phyloP scores from a whole-genome alignment of 2,113 vertebrate genomes.

The Polypterus bichir region DNA sequence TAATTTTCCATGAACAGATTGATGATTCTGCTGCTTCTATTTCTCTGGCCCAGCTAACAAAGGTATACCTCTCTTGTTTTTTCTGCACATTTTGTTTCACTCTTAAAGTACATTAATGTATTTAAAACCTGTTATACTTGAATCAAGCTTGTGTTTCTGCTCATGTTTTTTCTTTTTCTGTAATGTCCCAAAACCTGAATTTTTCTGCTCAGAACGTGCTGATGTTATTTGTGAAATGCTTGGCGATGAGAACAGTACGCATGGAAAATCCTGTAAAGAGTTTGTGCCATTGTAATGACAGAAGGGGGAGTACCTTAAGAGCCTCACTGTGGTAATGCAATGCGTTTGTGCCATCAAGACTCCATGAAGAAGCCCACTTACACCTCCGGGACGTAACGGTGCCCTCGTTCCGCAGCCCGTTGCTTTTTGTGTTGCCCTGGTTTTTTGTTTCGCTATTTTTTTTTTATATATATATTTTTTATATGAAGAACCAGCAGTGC shows the following conservation, averaged over 20 bases:
- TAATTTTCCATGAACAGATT: constrained; percentile 88
- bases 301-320: constrained; percentile 51
- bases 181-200: no score
- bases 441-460: constrained; percentile 32
- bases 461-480: constrained; percentile 31
- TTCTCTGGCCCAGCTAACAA: constrained; percentile 80
- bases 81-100: constrained; percentile 4
- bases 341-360: constrained; percentile 55
- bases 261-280: constrained; percentile 58
- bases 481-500: constrained; percentile 43
- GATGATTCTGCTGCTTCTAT: constrained; percentile 76
- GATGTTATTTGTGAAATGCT: neutral
- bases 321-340: constrained; percentile 47
- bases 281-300: constrained; percentile 57
- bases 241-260: neutral
- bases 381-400: neutral
- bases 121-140: no score
- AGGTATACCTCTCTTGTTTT: constrained; percentile 57
- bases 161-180: no score
- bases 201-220: neutral
- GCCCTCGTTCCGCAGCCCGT: neutral
- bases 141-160: no score
- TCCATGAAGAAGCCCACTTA: constrained; percentile 48
- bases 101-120: no score
- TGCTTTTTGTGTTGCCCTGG: neutral